Evolutionary conservation across 2,113 vertebrate species (phyloP).

Genomic region (Hydropotes inermis): DNA sequence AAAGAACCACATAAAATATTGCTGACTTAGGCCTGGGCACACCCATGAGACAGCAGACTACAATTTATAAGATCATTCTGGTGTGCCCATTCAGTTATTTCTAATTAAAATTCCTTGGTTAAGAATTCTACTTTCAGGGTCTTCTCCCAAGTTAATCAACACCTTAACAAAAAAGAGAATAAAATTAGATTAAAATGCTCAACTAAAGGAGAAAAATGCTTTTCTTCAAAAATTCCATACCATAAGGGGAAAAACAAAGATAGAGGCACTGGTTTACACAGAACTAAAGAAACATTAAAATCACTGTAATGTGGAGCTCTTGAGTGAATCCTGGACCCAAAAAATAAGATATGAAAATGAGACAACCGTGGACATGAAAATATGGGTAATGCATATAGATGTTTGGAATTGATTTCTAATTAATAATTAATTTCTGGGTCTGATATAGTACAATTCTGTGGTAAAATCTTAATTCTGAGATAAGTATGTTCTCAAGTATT

Average conservation of each 20-base stretch:
- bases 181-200: background rate
- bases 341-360: background rate
- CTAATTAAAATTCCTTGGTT: background rate
- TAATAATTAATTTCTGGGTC: background rate
- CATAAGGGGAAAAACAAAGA: background rate
- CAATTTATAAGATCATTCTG: background rate
- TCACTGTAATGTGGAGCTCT: background rate
- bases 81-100: background rate
- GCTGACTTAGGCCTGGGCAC: background rate
- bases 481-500: background rate
- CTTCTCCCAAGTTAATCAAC: background rate
- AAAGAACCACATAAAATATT: background rate
- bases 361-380: background rate
- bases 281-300: background rate
- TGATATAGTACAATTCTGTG: background rate
- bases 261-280: background rate
- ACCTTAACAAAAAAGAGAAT: background rate
- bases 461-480: background rate
- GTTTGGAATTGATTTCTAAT: background rate
- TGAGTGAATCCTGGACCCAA: background rate
- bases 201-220: background rate
- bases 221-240: background rate
- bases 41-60: background rate
- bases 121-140: conserved; percentile 13
- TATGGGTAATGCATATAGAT: background rate